Percentiles rank a stretch among this genome's conserved stretches.
Evolutionary conservation across 2,113 vertebrate genomes (phyloP).

Genomic region (Ophiodon elongatus): DNA sequence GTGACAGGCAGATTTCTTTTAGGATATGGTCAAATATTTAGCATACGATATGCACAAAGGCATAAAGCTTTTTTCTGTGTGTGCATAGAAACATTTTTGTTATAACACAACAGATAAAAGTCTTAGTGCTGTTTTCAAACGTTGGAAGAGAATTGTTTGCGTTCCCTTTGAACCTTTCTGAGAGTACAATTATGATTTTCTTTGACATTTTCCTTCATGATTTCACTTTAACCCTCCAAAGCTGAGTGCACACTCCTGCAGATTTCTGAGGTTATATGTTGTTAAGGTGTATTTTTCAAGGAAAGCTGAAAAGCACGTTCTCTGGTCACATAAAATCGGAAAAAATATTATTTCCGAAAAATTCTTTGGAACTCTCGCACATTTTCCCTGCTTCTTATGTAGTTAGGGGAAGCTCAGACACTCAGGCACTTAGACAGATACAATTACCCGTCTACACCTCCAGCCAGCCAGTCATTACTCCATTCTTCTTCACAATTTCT

Average conservation of each 20-base stretch:
- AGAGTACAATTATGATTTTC: constrained; percentile 36
- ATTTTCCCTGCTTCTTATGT: constrained; percentile 39
- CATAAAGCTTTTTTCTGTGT: constrained; percentile 35
- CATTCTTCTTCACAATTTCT: constrained; percentile 56
- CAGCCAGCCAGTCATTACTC: constrained; percentile 66
- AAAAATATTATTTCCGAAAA: not conserved
- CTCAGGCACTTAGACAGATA: constrained; percentile 67
- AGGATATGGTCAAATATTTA: constrained; percentile 59
- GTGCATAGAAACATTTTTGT: constrained; percentile 41
- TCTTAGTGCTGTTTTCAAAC: constrained; percentile 22
- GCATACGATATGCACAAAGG: constrained; percentile 54
- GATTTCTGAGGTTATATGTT: constrained; percentile 3
- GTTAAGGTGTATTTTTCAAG: constrained; percentile 14
- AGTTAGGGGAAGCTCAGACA: constrained; percentile 53
- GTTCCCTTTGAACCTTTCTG: constrained; percentile 51
- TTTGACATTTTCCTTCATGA: constrained; percentile 24
- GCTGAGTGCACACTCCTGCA: not conserved
- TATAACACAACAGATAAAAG: constrained; percentile 64
- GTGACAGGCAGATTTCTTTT: constrained; percentile 52
- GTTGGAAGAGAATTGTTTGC: constrained; percentile 29
- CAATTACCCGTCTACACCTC: constrained; percentile 64
- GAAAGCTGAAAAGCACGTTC: not conserved
- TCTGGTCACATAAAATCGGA: not conserved
- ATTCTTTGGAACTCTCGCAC: constrained; percentile 2
- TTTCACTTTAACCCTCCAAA: not conserved